A percentile compares a stretch with the other conserved stretches of the same genome.
These are phyloP conservation scores for Neosilurus mollespiculum DNA, from an alignment of 2,797 vertebrate species.

Conservation along the genomic window DNA sequence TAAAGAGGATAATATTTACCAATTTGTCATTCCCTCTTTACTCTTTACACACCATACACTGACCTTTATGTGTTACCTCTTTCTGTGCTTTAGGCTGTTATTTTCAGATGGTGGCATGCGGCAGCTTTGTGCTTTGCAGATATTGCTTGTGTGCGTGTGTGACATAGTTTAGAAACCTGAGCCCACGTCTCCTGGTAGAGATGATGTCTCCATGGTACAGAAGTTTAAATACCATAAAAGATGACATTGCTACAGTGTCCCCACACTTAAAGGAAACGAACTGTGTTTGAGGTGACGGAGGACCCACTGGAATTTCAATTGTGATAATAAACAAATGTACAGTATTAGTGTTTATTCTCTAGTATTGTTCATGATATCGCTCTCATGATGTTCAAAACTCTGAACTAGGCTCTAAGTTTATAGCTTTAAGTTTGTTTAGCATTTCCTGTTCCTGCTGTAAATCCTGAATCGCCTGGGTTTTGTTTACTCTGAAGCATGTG, in stretches of 20 bases:
- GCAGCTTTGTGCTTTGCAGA: neutral
- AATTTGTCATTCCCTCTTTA: neutral
- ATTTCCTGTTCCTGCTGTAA: slow-evolving; percentile 12
- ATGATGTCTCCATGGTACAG: neutral
- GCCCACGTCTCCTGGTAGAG: neutral
- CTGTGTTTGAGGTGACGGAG: neutral
- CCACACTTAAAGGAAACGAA: neutral
- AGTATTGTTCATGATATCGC: neutral
- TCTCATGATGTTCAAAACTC: neutral
- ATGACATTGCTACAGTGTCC: neutral
- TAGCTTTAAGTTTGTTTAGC: neutral
- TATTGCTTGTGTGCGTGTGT: neutral
- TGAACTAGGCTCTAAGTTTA: too few relatives aligned
- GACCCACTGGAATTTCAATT: neutral
- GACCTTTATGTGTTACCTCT: neutral
- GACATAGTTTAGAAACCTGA: neutral
- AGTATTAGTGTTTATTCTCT: neutral
- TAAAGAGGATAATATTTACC: neutral
- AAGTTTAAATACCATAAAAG: neutral
- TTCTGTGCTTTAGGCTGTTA: slow-evolving; percentile 13
- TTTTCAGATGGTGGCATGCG: neutral
- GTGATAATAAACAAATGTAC: neutral
- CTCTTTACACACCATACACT: neutral
- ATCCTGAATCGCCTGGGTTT: slow-evolving; percentile 9
- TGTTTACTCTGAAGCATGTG: slow-evolving; percentile 3